phyloP scores from a whole-genome alignment of 2,113 vertebrate species.

The Tonatia bakeri region DNA sequence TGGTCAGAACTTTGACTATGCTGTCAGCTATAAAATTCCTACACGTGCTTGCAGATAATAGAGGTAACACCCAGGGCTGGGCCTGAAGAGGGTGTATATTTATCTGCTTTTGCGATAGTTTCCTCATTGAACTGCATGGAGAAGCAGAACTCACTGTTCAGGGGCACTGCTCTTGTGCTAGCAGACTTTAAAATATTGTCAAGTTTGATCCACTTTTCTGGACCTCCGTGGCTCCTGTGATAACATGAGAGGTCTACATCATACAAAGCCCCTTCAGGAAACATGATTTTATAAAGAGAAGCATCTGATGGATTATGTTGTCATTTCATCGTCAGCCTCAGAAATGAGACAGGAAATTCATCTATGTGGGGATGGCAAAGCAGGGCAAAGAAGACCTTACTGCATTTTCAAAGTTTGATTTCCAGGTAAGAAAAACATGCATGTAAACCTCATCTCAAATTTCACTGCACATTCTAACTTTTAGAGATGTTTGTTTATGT shows the following conservation, averaged over 20 bases:
- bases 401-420: not conserved
- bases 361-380: not conserved
- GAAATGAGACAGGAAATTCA: not conserved
- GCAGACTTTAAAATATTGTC: not conserved
- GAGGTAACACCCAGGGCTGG: not conserved
- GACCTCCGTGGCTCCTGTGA: not conserved
- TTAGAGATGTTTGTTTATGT: not conserved
- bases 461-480: not conserved
- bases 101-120: not conserved
- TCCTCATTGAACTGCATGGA: not conserved
- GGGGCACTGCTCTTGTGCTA: not conserved
- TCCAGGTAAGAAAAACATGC: not conserved
- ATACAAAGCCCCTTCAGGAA: not conserved
- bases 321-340: not conserved
- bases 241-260: not conserved
- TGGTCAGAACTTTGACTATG: not conserved
- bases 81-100: not conserved
- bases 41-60: not conserved
- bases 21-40: not conserved
- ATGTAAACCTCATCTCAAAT: not conserved
- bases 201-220: not conserved
- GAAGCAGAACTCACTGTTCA: not conserved
- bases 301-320: not conserved
- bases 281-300: not conserved
- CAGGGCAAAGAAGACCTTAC: not conserved